A percentile compares a stretch with the other conserved stretches of the same genome.
phyloP scores from a whole-genome alignment of 2,113 vertebrate species.

The Phainopepla nitens region DNA sequence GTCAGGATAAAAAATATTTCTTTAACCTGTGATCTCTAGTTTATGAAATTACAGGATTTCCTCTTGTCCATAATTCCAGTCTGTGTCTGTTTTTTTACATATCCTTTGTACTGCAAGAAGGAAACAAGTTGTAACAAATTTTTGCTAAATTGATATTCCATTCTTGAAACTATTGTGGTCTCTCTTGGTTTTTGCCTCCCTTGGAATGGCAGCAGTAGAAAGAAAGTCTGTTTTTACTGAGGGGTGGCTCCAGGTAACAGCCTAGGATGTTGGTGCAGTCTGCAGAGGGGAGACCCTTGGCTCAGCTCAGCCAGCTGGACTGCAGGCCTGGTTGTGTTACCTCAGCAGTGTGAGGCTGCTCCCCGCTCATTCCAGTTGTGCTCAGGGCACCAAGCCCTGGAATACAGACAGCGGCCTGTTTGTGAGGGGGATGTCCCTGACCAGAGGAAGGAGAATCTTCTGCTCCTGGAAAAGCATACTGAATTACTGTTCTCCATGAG shows the following conservation, averaged over 20 bases:
- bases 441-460: neutral
- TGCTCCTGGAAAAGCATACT: neutral
- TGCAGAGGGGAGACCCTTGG: neutral
- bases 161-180: neutral
- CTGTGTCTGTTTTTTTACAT: neutral
- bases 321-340: neutral
- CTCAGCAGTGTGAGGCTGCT: neutral
- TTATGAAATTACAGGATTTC: constrained; percentile 32
- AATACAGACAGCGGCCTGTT: fast-evolving
- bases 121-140: neutral
- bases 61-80: neutral
- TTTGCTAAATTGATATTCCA: neutral
- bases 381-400: neutral
- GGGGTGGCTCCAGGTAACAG: fast-evolving
- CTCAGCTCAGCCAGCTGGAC: neutral
- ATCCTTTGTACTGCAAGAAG: neutral
- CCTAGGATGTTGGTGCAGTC: neutral
- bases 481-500: neutral
- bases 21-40: neutral
- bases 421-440: neutral
- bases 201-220: neutral
- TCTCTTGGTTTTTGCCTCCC: neutral
- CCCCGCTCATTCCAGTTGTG: neutral
- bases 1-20: neutral
- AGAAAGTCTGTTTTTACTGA: neutral